These are phyloP conservation scores for Tetragnatha montana DNA, from an alignment of 2,888 invertebrate genomes.

Conservation along the genomic window DNA sequence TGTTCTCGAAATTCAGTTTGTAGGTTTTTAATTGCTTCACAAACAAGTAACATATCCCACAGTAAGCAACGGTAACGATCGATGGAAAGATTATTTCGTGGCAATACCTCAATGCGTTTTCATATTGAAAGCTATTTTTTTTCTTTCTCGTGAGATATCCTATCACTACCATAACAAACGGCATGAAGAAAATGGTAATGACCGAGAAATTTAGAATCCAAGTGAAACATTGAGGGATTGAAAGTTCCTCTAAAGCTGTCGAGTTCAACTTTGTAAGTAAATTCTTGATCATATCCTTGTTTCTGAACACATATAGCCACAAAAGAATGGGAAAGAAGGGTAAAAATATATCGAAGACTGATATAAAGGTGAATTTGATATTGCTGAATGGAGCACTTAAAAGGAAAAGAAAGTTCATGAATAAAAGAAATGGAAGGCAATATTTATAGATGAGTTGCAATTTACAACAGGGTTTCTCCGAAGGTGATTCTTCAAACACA, in stretches of 20 bases:
- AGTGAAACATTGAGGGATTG: background rate
- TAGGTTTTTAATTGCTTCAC: background rate
- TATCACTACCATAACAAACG: background rate
- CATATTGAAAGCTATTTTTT: background rate
- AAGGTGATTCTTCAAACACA: background rate
- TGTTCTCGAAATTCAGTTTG: background rate
- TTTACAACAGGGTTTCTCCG: background rate
- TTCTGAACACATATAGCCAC: background rate
- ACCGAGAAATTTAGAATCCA: background rate
- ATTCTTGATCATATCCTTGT: background rate
- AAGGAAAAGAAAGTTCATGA: background rate
- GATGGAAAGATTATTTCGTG: conserved; percentile 25
- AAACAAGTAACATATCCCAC: background rate
- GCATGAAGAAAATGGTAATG: background rate
- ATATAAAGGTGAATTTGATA: background rate
- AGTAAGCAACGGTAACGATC: background rate
- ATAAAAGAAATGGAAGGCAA: background rate
- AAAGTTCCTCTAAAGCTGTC: background rate
- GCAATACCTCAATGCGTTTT: background rate
- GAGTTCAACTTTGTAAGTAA: background rate
- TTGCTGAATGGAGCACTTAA: background rate
- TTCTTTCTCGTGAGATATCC: background rate
- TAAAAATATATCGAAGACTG: background rate
- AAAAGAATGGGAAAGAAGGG: background rate
- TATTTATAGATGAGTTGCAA: background rate